Conservation (phyloP, 2,888 invertebrate species). For the Drosophila limbata region DNA sequence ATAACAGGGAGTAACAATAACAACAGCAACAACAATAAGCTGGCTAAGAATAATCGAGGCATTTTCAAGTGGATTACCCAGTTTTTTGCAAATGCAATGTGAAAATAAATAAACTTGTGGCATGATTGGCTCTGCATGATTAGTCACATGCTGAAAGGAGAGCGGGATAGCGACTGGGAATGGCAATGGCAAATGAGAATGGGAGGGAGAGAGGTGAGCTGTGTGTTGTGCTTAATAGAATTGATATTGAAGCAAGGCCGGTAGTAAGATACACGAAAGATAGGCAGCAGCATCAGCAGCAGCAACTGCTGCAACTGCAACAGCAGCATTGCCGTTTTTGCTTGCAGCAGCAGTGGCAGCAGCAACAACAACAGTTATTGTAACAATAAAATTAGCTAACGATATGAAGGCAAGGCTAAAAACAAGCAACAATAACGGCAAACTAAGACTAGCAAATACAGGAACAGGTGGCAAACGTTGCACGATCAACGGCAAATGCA, state of each 20-base stretch:
- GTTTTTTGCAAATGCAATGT: constrained; percentile 75
- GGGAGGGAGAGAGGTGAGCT: constrained; percentile 30
- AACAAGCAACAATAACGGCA: constrained; percentile 78
- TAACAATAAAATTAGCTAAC: constrained; percentile 81
- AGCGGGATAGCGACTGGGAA: constrained; percentile 18
- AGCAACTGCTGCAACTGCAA: constrained; percentile 19
- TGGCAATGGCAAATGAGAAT: background rate
- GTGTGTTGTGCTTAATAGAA: constrained; percentile 75
- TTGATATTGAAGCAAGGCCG: constrained; percentile 78
- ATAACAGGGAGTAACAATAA: constrained; percentile 63
- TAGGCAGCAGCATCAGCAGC: constrained; percentile 56
- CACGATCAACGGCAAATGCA: constrained; percentile 75
- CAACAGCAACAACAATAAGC: constrained; percentile 52
- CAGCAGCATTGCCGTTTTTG: constrained; percentile 61
- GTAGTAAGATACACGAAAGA: constrained; percentile 75
- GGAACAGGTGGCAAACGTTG: constrained; percentile 80
- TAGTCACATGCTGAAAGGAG: constrained; percentile 74
- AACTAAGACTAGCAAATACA: constrained; percentile 67
- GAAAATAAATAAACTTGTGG: constrained; percentile 81
- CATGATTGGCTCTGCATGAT: constrained; percentile 79
- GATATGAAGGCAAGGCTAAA: constrained; percentile 74
- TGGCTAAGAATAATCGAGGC: constrained; percentile 71
- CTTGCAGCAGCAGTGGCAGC: constrained; percentile 36
- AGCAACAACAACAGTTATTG: constrained; percentile 76
- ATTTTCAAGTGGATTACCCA: constrained; percentile 80